Base-by-base conservation (phyloP, 2,797 vertebrate species). In the Pangasius djambal region DNA sequence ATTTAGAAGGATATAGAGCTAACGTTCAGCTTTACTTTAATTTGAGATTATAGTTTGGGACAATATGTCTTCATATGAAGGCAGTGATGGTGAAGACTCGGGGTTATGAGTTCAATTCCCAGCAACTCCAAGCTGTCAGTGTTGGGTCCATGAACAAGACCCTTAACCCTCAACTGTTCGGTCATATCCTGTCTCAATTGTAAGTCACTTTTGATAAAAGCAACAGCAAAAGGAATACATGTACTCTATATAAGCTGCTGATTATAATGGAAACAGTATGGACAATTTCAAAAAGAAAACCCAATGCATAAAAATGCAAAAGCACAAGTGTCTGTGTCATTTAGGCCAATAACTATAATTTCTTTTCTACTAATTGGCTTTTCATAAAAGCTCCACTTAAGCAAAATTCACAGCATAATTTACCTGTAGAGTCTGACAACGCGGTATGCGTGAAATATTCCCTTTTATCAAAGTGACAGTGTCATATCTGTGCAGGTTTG, bases 401-500 rank as follows among this genome's bases (percentile, higher is more conserved):
- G 44, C 79, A 77, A 87, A 87, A 67, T 12, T 69, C n/a, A 67
- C 15, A 89, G 25, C n/a, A 37, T 8, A 74, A 65, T 20, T 37
- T 18, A 90, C 22, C 52, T 78, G 59, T 48, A 75, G 67, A 37
- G 52, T 83, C 40, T 48, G 25, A 20, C 13, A 88, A 75, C 79
- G 31, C 44, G 16, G 57, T 4, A 34, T 83, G 31, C 15, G 37
- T 86, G 52, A 86, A 86, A 25, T 50, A 63, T 83, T 52, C 10
- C 44, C 5, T 31, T 52, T 79, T 50, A 83, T 87, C 61, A 78
- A 82, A 67, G 83, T 65, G 69, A 91, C 83, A 86, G 52, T 89
- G 81, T 86, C 86, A 86, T 89, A 89, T 89, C 69, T 88, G 74
- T 83, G 57, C 77, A 57, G 81, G 52, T 89, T 84, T 67, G 31